phyloP scores from a whole-genome alignment of 2,797 vertebrate genomes.

The Sciaenops ocellatus region DNA sequence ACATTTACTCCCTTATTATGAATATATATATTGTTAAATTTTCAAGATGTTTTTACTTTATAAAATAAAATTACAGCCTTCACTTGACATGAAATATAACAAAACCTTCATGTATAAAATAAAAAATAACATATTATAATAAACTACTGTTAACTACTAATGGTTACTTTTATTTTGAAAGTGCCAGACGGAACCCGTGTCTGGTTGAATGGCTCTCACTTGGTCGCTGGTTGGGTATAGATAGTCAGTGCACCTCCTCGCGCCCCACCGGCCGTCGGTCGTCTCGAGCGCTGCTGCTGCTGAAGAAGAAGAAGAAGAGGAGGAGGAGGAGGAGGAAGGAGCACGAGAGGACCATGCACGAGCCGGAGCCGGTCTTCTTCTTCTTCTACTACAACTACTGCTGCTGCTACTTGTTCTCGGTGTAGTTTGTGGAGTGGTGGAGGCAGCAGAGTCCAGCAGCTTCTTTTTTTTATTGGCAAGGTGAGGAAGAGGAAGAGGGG shows the following conservation, averaged over 20 bases:
- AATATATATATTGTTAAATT: background rate
- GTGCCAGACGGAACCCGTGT: conserved; percentile 38
- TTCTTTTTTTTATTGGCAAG: conserved; percentile 46
- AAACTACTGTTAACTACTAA: no score
- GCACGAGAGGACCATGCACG: conserved; percentile 34
- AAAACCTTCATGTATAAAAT: background rate
- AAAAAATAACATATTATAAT: no score
- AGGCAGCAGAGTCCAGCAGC: conserved; percentile 41
- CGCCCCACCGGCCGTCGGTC: conserved; percentile 61
- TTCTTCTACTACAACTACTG: background rate
- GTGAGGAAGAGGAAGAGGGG: conserved; percentile 66
- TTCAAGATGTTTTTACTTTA: background rate
- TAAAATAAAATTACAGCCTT: background rate
- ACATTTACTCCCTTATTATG: background rate
- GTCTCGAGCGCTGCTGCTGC: conserved; percentile 48
- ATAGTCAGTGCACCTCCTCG: conserved; percentile 67
- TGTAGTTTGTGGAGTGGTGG: conserved; percentile 24
- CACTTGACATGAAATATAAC: background rate
- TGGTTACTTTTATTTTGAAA: conserved; percentile 65
- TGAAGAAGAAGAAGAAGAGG: conserved; percentile 34
- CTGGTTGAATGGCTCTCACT: conserved; percentile 2
- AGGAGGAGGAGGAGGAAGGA: background rate
- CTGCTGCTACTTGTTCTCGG: background rate
- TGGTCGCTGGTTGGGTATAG: conserved; percentile 24
- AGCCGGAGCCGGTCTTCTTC: conserved; percentile 19